A percentile compares a stretch with the other conserved stretches of the same genome.
Conservation (phyloP, 2,888 invertebrate species). For the Chaetogeoica ovagalla region DNA sequence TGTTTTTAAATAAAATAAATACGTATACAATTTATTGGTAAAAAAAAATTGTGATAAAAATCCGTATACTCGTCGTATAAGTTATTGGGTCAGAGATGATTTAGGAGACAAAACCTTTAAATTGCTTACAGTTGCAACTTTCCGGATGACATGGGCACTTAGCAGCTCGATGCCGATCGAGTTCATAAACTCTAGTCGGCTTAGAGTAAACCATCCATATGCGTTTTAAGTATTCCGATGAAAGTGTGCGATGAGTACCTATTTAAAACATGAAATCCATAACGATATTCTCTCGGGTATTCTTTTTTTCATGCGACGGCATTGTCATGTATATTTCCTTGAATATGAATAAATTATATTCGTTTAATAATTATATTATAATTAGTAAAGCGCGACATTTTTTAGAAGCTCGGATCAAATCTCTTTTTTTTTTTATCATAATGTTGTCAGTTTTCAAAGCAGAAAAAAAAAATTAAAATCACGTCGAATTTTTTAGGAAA, state of each 20-base stretch:
- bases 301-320: neutral
- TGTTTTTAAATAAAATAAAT: too few relatives aligned
- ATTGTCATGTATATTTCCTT: neutral
- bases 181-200: neutral
- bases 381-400: too few relatives aligned
- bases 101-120: neutral
- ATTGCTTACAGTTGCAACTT: conserved; percentile 3
- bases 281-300: neutral
- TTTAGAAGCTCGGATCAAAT: too few relatives aligned
- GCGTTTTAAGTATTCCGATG: neutral
- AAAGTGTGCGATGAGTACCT: neutral
- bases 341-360: too few relatives aligned
- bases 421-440: too few relatives aligned
- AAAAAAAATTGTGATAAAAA: too few relatives aligned
- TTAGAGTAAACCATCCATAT: neutral
- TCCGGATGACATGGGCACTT: neutral
- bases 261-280: neutral
- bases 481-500: too few relatives aligned
- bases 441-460: too few relatives aligned
- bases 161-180: neutral
- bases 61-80: too few relatives aligned
- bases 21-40: neutral
- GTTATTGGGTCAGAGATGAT: neutral
- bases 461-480: too few relatives aligned
- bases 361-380: too few relatives aligned